Conservation (phyloP, 2,797 vertebrate species). For the Acridotheres tristis region DNA sequence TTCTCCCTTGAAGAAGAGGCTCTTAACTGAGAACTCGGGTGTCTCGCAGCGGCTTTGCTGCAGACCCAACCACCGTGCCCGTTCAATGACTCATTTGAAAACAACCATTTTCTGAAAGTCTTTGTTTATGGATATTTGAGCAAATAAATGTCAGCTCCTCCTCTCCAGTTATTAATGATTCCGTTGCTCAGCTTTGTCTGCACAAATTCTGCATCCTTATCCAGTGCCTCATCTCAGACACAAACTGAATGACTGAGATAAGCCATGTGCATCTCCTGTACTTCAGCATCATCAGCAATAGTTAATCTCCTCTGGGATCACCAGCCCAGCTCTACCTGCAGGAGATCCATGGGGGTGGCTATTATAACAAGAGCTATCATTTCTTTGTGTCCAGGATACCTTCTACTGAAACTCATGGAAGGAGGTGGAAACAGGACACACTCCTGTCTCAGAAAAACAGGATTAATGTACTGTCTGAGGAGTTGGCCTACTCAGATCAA, state of each 20-base stretch:
- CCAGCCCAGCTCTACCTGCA: slow-evolving; percentile 6
- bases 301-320: slow-evolving; percentile 49
- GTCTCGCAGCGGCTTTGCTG: slow-evolving; percentile 19
- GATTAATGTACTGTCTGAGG: neutral
- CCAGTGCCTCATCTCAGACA: slow-evolving; percentile 42
- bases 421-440: neutral
- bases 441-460: neutral
- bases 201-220: slow-evolving; percentile 56
- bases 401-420: neutral
- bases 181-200: slow-evolving; percentile 16
- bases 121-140: slow-evolving; percentile 68
- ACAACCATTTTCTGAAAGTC: slow-evolving; percentile 52
- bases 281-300: slow-evolving; percentile 52
- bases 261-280: slow-evolving; percentile 22
- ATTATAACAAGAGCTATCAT: neutral
- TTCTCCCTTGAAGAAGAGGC: neutral
- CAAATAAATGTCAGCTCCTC: slow-evolving; percentile 68
- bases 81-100: slow-evolving; percentile 60
- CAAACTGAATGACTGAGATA: slow-evolving; percentile 14
- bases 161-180: slow-evolving; percentile 55
- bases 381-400: neutral
- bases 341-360: neutral
- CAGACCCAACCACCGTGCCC: neutral
- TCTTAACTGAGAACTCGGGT: neutral
- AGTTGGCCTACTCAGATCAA: neutral